These are phyloP conservation scores for Lepidurus arcticus DNA, from an alignment of 1,140 invertebrate genomes.

Conservation along the genomic window DNA sequence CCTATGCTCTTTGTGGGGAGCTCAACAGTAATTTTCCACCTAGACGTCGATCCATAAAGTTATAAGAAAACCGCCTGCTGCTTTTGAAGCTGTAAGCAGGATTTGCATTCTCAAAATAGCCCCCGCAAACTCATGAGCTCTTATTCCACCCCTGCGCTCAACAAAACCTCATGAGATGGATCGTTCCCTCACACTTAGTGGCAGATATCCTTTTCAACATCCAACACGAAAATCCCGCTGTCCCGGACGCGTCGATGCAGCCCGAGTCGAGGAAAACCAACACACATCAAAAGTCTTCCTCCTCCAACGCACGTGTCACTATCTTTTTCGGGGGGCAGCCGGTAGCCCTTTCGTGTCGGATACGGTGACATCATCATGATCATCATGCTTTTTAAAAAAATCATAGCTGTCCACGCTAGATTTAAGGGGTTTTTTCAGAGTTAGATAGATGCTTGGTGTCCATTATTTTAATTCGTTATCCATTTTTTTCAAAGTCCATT, in stretches of 20 bases:
- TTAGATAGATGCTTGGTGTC: too few species aligned
- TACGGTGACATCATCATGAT: too few species aligned
- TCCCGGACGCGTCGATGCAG: neutral
- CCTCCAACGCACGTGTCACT: too few species aligned
- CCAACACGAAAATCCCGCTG: neutral
- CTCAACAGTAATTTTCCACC: neutral
- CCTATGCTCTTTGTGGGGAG: neutral
- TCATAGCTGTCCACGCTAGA: too few species aligned
- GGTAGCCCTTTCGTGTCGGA: too few species aligned
- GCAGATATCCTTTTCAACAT: neutral
- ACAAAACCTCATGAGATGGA: neutral
- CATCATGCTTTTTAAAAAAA: too few species aligned
- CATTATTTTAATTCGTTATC: too few species aligned
- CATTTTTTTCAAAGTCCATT: too few species aligned
- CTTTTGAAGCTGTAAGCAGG: neutral
- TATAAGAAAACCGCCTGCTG: conserved; percentile 4
- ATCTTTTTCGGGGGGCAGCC: too few species aligned
- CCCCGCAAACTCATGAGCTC: neutral
- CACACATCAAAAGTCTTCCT: too few species aligned
- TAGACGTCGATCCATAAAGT: conserved; percentile 7
- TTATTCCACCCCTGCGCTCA: neutral
- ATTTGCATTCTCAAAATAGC: neutral
- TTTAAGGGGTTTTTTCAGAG: too few species aligned
- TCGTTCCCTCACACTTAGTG: neutral
- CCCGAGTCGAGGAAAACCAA: too few species aligned